Percentiles rank a stretch among this genome's conserved stretches.
Evolutionary conservation across 37 sponge, comb jelly and placozoan species (phyloP).

Genomic region (Theonella swinhoei): DNA sequence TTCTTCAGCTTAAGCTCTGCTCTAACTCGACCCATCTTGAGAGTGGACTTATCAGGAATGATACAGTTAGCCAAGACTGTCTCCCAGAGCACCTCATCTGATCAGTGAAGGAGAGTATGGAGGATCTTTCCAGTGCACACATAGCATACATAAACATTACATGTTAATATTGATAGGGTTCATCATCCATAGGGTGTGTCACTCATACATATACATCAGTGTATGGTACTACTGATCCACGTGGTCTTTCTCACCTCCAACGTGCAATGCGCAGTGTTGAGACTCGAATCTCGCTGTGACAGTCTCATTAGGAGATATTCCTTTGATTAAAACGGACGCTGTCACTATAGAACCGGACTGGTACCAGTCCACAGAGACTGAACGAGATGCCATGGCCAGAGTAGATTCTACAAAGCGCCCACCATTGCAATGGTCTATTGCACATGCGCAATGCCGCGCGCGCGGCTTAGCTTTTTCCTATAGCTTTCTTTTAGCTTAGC

Average conservation of each 20-base stretch:
- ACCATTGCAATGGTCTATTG: no score
- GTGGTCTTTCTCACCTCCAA: background rate
- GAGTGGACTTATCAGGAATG: slow-evolving; percentile 33
- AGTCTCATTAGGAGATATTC: background rate
- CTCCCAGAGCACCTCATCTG: slow-evolving; percentile 49
- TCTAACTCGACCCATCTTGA: slow-evolving; percentile 14
- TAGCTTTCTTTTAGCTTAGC: no score
- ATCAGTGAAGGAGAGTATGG: background rate
- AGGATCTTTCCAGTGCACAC: no score
- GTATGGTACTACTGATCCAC: no score
- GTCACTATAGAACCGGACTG: background rate
- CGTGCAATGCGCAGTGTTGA: background rate
- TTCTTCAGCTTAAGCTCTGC: slow-evolving; percentile 52
- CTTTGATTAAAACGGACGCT: background rate
- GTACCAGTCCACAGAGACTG: no score
- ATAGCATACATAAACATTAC: background rate
- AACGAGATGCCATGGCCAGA: no score
- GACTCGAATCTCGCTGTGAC: background rate
- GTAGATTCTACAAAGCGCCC: no score
- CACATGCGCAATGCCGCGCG: no score
- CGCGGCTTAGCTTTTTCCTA: no score
- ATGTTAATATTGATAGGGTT: no score
- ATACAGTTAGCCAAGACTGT: slow-evolving; percentile 26
- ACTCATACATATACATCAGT: no score
- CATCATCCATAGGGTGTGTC: no score